Evolutionary conservation across 2,113 vertebrate species (phyloP).

Genomic region (Vicugna pacos): DNA sequence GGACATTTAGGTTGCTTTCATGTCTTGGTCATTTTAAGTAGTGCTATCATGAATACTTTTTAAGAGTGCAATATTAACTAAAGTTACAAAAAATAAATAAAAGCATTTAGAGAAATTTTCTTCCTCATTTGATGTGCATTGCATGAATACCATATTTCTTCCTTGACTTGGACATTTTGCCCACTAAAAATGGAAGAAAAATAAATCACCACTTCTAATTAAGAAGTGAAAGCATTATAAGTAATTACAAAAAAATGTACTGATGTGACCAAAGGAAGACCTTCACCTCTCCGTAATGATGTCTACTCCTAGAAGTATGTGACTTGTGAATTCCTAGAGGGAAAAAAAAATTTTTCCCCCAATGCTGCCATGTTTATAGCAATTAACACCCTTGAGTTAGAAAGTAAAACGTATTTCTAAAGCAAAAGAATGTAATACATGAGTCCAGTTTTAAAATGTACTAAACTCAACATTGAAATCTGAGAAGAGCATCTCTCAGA

Average conservation of each 20-base stretch:
- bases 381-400: constrained; percentile 18
- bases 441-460: background rate
- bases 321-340: constrained; percentile 49
- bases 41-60: background rate
- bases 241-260: constrained; percentile 62
- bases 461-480: background rate
- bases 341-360: background rate
- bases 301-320: background rate
- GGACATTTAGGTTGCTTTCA: too few relatives aligned
- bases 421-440: constrained; percentile 7
- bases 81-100: background rate
- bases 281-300: background rate
- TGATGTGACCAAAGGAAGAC: background rate
- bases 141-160: constrained; percentile 45
- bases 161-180: constrained; percentile 12
- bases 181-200: constrained; percentile 56
- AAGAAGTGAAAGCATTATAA: constrained; percentile 48
- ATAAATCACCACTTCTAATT: constrained; percentile 42
- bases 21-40: too few relatives aligned
- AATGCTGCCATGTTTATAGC: constrained; percentile 12
- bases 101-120: constrained; percentile 19
- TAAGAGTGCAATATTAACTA: background rate
- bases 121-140: background rate
- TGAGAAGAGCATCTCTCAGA: background rate
- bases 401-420: constrained; percentile 12